Evolutionary conservation across 2,888 invertebrate species (phyloP).

Genomic region (Cheilosia grossa): DNA sequence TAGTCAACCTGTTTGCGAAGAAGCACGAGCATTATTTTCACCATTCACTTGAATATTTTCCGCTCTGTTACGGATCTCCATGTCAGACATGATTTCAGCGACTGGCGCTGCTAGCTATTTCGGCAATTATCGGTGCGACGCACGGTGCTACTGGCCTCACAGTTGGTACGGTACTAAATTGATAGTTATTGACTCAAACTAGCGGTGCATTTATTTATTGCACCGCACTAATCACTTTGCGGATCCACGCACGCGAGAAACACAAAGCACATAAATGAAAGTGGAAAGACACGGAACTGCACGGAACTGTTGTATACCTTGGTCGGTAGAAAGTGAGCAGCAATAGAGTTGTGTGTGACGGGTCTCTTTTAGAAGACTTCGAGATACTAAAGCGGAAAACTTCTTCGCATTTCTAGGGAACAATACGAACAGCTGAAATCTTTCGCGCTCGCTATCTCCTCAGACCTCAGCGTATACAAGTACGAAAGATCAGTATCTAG

Average conservation of each 20-base stretch:
- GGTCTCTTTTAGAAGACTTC: slow-evolving; percentile 23
- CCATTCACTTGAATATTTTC: slow-evolving; percentile 37
- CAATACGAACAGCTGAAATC: not conserved
- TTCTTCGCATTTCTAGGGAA: slow-evolving; percentile 5
- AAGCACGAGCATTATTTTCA: slow-evolving; percentile 34
- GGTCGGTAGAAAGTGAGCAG: slow-evolving; percentile 19
- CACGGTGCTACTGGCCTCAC: slow-evolving; percentile 6
- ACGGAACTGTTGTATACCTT: slow-evolving; percentile 5
- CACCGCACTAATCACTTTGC: slow-evolving; percentile 7
- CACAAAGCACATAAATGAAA: slow-evolving; percentile 46
- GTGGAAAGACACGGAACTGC: slow-evolving; percentile 16
- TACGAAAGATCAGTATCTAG: slow-evolving; percentile 9
- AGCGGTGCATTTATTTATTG: slow-evolving; percentile 51
- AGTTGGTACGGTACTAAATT: slow-evolving; percentile 42
- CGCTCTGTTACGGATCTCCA: slow-evolving; percentile 51
- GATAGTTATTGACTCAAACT: slow-evolving; percentile 21
- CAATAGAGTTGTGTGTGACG: not conserved
- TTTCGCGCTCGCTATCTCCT: not conserved
- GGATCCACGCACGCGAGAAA: slow-evolving; percentile 51
- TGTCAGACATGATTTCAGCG: slow-evolving; percentile 41
- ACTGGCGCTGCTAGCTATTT: not conserved
- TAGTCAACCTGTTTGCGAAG: slow-evolving; percentile 54
- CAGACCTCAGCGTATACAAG: not conserved
- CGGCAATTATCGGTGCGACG: not conserved
- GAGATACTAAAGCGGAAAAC: slow-evolving; percentile 27